Base-by-base conservation (phyloP, 2,888 invertebrate genomes). In the Caenorhabditis zanzibari region DNA sequence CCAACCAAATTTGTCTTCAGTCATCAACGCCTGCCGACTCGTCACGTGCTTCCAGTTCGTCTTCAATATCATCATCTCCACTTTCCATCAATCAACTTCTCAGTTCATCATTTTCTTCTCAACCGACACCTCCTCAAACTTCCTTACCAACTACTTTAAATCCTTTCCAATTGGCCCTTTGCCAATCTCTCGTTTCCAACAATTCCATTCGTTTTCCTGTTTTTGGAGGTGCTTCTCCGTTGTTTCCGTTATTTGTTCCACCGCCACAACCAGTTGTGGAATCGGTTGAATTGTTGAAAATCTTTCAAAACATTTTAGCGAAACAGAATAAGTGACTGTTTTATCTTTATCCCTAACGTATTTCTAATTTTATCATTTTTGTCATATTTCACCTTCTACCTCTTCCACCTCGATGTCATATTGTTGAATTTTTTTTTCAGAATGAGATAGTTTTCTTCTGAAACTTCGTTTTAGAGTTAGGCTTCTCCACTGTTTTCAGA, bases 81-180 rank as follows among this genome's bases (percentile, higher is more conserved):
- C 76, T 69, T 24, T 52, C 68, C 35, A 69, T 68, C 52, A 59
- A 59, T 35, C 76, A 76, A 59, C 68, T 76, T 49, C 61, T 76
- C 61, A 75, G 75, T 58, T 58, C 75, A 26, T 68, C 75, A 28
- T 66, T 68, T 24, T 59, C 66, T 35, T 58, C 44, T 24, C 66
- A 56, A n/a, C 22, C 66, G 4, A 19, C 58, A 10, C 6, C 28
- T 12, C 28, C 32, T 7, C 58, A 10, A 26, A 24, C 16, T 24
- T 49, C 58, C 26, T 41, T 63, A 24, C 64, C 74, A 58, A n/a
- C 56, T 26, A 49, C 49, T n/a, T 58, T 58, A 26, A 75, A 68
- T 56, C 75, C 66, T n/a, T 59, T 75, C 41, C 80, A 81, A n/a
- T 24, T 81, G 58, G 80, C 80, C 52, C 52, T 81, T 32, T 81